A percentile compares a stretch with the other conserved stretches of the same genome.
phyloP scores from a whole-genome alignment of 2,888 invertebrate genomes.

The Cenopis cana region DNA sequence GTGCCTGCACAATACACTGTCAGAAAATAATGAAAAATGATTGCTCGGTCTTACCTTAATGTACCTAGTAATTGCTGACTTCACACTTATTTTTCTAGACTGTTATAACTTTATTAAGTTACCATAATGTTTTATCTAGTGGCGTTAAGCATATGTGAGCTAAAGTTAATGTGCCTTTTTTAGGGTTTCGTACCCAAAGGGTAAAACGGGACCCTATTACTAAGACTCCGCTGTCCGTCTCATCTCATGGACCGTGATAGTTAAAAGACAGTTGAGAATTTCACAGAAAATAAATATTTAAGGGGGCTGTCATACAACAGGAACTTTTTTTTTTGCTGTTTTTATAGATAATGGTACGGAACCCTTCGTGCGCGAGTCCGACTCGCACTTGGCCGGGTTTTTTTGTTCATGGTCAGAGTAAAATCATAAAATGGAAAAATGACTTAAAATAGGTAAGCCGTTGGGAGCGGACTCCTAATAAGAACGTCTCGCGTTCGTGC shows the following conservation, averaged over 20 bases:
- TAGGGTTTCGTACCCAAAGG: no score
- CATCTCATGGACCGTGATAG: no score
- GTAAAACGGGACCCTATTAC: no score
- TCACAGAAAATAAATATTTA: no score
- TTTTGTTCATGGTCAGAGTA: not conserved
- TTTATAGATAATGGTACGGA: no score
- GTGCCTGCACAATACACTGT: slow-evolving; percentile 31
- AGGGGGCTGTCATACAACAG: no score
- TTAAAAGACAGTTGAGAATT: no score
- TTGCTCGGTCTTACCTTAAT: slow-evolving; percentile 17
- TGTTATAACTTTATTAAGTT: not conserved
- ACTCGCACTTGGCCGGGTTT: no score
- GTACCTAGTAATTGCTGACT: not conserved
- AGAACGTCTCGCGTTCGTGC: no score
- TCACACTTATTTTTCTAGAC: slow-evolving; percentile 4
- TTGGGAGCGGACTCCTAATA: not conserved
- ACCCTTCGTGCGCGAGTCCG: no score
- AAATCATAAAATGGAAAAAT: not conserved
- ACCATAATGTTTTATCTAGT: not conserved
- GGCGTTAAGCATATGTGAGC: not conserved
- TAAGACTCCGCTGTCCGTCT: no score
- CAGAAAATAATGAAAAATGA: slow-evolving; percentile 28
- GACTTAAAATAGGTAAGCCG: not conserved
- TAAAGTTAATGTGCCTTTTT: not conserved
- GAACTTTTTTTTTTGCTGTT: no score